Base-by-base conservation (phyloP, 2,888 invertebrate species). In the Drosophila heteroneura region DNA sequence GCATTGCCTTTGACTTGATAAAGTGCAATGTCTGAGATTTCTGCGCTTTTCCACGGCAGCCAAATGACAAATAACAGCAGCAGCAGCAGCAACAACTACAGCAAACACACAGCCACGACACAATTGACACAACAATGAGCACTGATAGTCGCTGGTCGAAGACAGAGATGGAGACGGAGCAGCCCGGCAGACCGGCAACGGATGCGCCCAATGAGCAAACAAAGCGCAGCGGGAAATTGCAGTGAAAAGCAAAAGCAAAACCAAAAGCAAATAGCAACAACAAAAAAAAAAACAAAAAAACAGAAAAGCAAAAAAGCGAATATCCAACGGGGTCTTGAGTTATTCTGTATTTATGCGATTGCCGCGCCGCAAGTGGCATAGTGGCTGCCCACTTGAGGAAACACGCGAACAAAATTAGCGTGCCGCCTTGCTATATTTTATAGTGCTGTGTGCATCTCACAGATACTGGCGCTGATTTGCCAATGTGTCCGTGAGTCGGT, bases 191-290 rank as follows among this genome's bases (percentile, higher is more conserved):
- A 75, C 83, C 70, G 80, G 82, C 82, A 79, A 87, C 90, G 90
- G 90, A 90, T 90, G 90, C 88, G 87, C 90, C 90, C 91, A 90
- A 91, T 90, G 91, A 91, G 81, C 84, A 82, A 75, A 90, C 91
- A 90, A 90, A 90, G 90, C 88, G 79, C 83, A 79, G 88, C 87
- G 87, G 87, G 85, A 89, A 88, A 87, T 87, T 87, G 87, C 85
- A 74, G 80, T 72, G 70, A 84, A 78, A 77, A 77, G 65, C 73
- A 60, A 57, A 63, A 32, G 39, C 39, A 57, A n/a, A 22, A 14
- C 6, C 63, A 86, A 79, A 79, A 79, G 79, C 63, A 70, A 60
- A 57, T 22, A 47, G 47, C 47, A 47, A 19, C 7, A 16, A 54
- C 37, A 3, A 33, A n/a, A 54, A 37, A 9, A 16, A n/a, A 14